Evolutionary conservation across 2,113 vertebrate genomes (phyloP), one percentile per base, ranked within the genome.

Genomic region (Myotis brandtii): DNA sequence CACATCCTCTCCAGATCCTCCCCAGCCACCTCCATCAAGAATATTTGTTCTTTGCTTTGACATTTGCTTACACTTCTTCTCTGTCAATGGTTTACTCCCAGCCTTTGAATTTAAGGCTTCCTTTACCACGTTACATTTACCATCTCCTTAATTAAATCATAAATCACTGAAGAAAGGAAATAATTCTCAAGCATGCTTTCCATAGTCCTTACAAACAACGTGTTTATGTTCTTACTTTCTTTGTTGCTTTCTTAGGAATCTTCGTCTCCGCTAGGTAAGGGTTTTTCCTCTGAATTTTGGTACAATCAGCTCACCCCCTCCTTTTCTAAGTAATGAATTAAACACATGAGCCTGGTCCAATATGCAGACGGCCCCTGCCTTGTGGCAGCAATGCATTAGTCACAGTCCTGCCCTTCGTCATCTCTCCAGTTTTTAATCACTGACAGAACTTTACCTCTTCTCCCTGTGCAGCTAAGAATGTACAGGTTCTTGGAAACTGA

Each of bases 351-450:
- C 9, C 12, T 67, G 37, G 73, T 95, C 30, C 46, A 75, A 54
- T 64, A 64, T 94, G 43, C 27, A 85, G 34, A 81, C 23, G 73
- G 23, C 1, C 76, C 59, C 84, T 92, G 89, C 27, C 81, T 86
- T 82, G 80, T 4, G 92, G 46, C 72, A 77, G 12, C 27, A 27
- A 75, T 40, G 43, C 9, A 72, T 30, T 37, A 81, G 37, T 67
- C 73, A 54, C 11, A 87, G 34, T 92, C 27, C n/a, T 81, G 25
- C 5, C 27, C 62, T 86, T 30, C 91, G 75, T 90, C 70, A 52
- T 89, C 14, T 79, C 34, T 84, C 79, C 69, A 91, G 34, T 46
- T 95, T 94, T 95, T 87, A 94, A 86, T 96, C 52, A 81, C 59
- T 69, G 70, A 59, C 67, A 98, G 79, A 93, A 80, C 34, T 75